Conservation (phyloP, 1,140 invertebrate genomes). For the Hylaeus volcanicus region DNA sequence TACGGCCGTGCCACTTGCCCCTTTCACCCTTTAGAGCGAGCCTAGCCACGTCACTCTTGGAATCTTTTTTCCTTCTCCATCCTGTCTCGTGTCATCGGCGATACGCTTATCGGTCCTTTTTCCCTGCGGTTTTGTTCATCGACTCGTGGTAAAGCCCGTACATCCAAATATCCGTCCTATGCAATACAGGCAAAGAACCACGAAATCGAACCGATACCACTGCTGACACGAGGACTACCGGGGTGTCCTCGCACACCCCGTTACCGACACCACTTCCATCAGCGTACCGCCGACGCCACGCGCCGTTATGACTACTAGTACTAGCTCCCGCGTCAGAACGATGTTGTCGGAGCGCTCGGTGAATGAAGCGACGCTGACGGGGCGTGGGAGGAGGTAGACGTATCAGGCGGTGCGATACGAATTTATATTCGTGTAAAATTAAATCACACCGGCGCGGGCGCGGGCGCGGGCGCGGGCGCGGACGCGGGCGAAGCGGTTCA, state of each 20-base stretch:
- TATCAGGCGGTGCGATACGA: constrained; percentile 67
- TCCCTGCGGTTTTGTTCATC: constrained; percentile 7
- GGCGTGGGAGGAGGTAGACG: background rate
- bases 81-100: constrained; percentile 6
- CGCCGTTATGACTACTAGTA: background rate
- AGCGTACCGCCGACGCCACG: background rate
- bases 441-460: constrained; percentile 61
- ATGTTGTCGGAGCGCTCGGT: constrained; percentile 34
- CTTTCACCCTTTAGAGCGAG: background rate
- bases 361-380: background rate
- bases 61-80: background rate
- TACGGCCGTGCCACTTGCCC: constrained; percentile 57
- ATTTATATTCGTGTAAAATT: constrained; percentile 78
- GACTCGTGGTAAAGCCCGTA: background rate
- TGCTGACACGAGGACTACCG: background rate
- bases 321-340: constrained; percentile 11
- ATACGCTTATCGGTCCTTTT: constrained; percentile 12
- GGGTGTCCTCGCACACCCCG: background rate
- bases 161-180: constrained; percentile 3
- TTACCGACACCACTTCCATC: background rate
- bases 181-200: constrained; percentile 23
- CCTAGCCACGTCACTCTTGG: background rate
- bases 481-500: constrained; percentile 11
- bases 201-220: constrained; percentile 59
- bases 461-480: too few species aligned